Evolutionary conservation across 2,797 vertebrate genomes (phyloP), one percentile per base, ranked within the genome.

Genomic region (Apodemus agrarius): DNA sequence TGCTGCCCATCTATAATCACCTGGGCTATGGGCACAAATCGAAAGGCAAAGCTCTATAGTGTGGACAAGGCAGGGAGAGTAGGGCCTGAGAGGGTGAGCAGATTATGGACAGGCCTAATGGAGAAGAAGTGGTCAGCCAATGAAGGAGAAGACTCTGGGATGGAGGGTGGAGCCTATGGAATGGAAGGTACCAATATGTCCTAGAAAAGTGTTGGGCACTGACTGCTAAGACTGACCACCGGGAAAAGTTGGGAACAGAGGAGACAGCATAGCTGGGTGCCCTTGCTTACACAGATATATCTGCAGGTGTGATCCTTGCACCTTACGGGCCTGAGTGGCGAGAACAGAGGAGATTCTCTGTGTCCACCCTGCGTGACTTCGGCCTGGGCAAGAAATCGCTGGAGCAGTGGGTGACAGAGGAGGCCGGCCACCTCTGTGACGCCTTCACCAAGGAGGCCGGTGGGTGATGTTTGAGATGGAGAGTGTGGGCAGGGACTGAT

Each of bases 381-480:
- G 98, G 99, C 11, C 97, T 99, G 96, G 99, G 99, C 92, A 99
- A 98, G 97, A 99, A 98, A 86, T 97, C 98, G 0, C 90, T 99
- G 26, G 82, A 65, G 16, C 59, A 84, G 82, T 84, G 82, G 82
- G 59, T 84, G 26, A 46, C 9, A 0, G 59, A 84, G 26, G 82
- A 84, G 40, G 59, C 82, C 0, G 59, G 34, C 0, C 34, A 57
- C 40, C 82, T 84, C 82, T 84, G 82, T 22, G 61, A 65, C 0
- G 17, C 63, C 19, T n/a, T 85, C 29, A 24, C 19, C 43, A 43
- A 65, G 2, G 6, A 98, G 99, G 99, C 89, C 92, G 98, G 31
- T 97, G 93, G 52, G 98, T 99, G 96, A 52, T 3, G 8, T 29
- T 16, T 43, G 24, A 61, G 24, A 29, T 31, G 46, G 13, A 22